Percentiles rank a stretch among this genome's conserved stretches.
phyloP scores from a whole-genome alignment of 1,140 invertebrate genomes.

The Platyscapa corneri region DNA sequence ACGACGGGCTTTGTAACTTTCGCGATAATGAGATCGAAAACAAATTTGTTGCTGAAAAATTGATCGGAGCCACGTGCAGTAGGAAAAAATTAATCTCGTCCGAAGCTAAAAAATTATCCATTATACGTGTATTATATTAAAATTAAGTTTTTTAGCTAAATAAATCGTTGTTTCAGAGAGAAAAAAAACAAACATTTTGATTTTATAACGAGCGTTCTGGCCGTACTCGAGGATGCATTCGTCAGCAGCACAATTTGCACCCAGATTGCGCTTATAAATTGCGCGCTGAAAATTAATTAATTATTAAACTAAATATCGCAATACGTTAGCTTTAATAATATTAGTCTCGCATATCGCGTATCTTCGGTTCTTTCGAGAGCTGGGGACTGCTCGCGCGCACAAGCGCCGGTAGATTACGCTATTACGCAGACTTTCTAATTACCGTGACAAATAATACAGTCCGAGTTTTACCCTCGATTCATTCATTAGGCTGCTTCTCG shows the following conservation, averaged over 20 bases:
- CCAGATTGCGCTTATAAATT: background rate
- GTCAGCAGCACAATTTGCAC: background rate
- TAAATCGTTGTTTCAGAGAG: background rate
- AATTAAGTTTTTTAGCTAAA: background rate
- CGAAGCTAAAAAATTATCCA: background rate
- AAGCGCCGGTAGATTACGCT: no score
- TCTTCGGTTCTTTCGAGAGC: no score
- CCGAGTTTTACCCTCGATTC: background rate
- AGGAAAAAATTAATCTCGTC: background rate
- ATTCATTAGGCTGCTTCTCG: background rate
- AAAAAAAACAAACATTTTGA: background rate
- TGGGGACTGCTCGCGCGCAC: no score
- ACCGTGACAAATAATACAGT: background rate
- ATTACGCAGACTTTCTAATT: no score
- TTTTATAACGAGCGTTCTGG: background rate
- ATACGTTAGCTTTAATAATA: background rate
- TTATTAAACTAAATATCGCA: background rate
- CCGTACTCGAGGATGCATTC: background rate
- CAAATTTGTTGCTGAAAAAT: constrained; percentile 17
- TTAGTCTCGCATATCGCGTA: no score
- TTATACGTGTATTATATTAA: background rate
- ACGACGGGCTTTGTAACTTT: constrained; percentile 6
- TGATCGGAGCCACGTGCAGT: background rate
- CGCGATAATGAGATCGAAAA: constrained; percentile 25
- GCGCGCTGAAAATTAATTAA: background rate